Base-by-base conservation (phyloP, 2,797 vertebrate genomes). In the Catharus ustulatus region DNA sequence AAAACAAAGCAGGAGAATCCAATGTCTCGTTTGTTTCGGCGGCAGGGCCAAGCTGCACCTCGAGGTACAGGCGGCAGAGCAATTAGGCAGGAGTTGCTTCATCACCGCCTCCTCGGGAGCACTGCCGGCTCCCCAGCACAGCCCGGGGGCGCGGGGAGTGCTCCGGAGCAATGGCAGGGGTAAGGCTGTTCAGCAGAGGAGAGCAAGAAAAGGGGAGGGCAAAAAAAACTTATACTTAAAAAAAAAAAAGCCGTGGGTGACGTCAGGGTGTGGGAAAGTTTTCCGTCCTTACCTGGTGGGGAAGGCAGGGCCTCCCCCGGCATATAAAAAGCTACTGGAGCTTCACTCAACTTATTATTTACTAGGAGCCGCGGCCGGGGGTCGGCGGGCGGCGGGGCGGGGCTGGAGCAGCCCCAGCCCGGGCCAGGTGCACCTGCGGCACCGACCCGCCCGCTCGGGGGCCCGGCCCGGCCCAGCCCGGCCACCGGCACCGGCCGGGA, bases 371-470 rank as follows among this genome's bases (percentile, higher is more conserved):
- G 15, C 57, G 14, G 55, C n/a, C 29, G 38, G 42, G 79, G 81
- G 51, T 14, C 46, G 46, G 46, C 22, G 68, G 38, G 67, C 59
- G 58, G 40, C 40, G 69, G 42, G n/a, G 46, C 13, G 48, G 52
- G 36, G 49, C 61, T 2, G 59, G 43, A 36, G 71, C 30, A 13
- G 71, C 64, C 64, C 45, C 48, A 1, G 32, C 54, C 55, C 36
- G 32, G 63, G 46, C 71, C 74, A 61, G 87, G 71, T 87, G 89
- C 94, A 92, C 94, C 94, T 92, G 91, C 78, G 88, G 59, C 87
- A 34, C 74, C 29, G 57, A 18, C n/a, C 51, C n/a, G 49, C 36
- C 45, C 68, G 38, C 51, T 9, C 30, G 32, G 23, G 48, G 14
- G 40, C 38, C 54, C 66, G 38, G 48, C 48, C 90, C 48, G 21